phyloP scores from a whole-genome alignment of 2,113 vertebrate genomes.

The Alligator mississippiensis region DNA sequence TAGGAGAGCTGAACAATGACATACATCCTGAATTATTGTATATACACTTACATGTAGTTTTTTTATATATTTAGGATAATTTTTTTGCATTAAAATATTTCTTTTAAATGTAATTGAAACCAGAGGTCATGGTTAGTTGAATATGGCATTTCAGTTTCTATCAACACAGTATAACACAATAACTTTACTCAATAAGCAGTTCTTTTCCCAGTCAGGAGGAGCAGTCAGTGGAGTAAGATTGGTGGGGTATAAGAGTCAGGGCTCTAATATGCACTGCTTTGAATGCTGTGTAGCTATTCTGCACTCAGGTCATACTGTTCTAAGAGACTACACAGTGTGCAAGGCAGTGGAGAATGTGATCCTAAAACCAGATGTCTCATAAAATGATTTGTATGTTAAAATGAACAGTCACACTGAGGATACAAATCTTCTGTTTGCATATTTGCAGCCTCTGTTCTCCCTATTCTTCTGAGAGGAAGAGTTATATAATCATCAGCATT shows the following conservation, averaged over 20 bases:
- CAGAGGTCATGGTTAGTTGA: background rate
- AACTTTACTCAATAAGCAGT: background rate
- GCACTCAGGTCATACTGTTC: background rate
- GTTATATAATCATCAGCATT: background rate
- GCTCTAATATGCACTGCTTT: too few species aligned
- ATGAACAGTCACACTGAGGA: background rate
- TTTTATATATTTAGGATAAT: background rate
- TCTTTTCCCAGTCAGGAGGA: background rate
- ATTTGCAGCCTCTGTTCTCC: background rate
- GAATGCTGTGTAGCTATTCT: too few species aligned
- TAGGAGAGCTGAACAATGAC: background rate
- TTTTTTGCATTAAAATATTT: background rate
- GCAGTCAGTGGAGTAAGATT: background rate
- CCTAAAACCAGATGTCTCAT: background rate
- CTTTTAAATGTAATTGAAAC: background rate
- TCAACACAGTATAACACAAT: background rate
- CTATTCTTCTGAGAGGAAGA: background rate
- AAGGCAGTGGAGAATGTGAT: background rate
- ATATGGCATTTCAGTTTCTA: background rate
- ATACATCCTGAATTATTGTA: background rate
- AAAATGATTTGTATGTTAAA: background rate
- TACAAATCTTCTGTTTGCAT: background rate
- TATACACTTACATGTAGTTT: background rate
- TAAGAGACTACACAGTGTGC: background rate
- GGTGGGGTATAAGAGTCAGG: background rate